Base-by-base conservation (phyloP, 2,888 invertebrate species). In the Cephus spinipes region DNA sequence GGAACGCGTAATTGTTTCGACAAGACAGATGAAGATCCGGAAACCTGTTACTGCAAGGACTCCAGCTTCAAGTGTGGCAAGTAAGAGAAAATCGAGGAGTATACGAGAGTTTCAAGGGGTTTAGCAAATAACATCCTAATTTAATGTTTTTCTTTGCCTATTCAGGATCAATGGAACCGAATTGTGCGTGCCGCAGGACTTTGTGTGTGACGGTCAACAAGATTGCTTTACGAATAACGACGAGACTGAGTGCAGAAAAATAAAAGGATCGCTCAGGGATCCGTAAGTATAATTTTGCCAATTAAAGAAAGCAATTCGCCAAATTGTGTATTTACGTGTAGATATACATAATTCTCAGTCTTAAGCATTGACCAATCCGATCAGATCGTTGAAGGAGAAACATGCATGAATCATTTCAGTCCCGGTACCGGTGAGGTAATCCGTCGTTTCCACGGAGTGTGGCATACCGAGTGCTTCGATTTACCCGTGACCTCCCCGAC, bases 221-320 rank as follows among this genome's bases (percentile, higher is more conserved):
- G 97, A 97, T 87, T 97, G 97, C 89, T 94, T 95, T 0, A 92
- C 94, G 79, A 95, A 95, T 11, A 95, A 96, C 83, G 97, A 97
- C 86, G 97, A 97, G 88, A 88, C 88, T 11, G 90, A 92, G 9
- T 97, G 97, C 87, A 92, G 93, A 76, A 94, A 91, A 15, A 87
- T 95, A 68, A 92, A 92, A 81, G 85, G 91, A 30, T 87, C 89
- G 23, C 76, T 81, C 12, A 76, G 78, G 1, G 83, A 90, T 34
- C 86, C 87, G 92, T 92, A 84, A 87, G 85, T 89, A 76, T 69
- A 23, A 55, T 23, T 23, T 23, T 1, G 9, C 23, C 40, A 55
- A 23, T 55, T 23, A 23, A 15, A 23, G 0, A 9, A 55, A 55
- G 23, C 40, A 55, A 55, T 9, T 55, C 23, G 40, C 23, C 23